Base-by-base conservation (phyloP, 2,888 invertebrate genomes). In the Eubasilissa splendida region DNA sequence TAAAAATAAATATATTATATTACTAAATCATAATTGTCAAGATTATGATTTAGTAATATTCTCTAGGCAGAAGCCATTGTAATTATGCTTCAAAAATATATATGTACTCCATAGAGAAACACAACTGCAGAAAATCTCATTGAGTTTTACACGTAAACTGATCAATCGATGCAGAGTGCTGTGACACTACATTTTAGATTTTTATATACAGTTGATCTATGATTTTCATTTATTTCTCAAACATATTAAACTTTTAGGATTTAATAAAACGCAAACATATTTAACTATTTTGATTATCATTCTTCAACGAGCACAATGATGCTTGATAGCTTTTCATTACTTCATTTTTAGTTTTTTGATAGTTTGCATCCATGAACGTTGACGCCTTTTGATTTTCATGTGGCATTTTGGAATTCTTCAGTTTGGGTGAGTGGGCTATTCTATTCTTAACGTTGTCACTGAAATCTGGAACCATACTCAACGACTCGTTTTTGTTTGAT, bases 401-500 rank as follows among this genome's bases (percentile, higher is more conserved):
- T 12, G 75, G 11, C 9, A 71, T 54, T 58, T 82, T 83, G 10
- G 76, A 68, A 80, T 83, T 80, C 52, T 82, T 83, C 31, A 83
- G 59, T 75, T 82, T 82, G 7, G 83, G 83, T 10, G 83, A 83
- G 52, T 80, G 82, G n/a, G 83, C 83, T 50, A 83, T 83, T 58
- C 83, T 82, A 58, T 70, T 83, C 54, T 79, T 83, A 3, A 83
- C 83, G 66, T 83, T 82, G 50, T 83, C 82, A 82, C 79, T 83
- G 2, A 83, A 76, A 66, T 82, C 77, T 52, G 80, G 70, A 1
- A 76, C 58, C 12, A 60, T 80, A 56, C 68, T 52, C 70, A 54
- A 42, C 54, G 22, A n/a, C 59, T 70, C 77, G 4, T 42, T 77
- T 33, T 68, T 56, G 53, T 5, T 22, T 2, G 65, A 4, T 12